Conservation (phyloP, 2,888 invertebrate genomes). For the Trissoscelio sp. region DNA sequence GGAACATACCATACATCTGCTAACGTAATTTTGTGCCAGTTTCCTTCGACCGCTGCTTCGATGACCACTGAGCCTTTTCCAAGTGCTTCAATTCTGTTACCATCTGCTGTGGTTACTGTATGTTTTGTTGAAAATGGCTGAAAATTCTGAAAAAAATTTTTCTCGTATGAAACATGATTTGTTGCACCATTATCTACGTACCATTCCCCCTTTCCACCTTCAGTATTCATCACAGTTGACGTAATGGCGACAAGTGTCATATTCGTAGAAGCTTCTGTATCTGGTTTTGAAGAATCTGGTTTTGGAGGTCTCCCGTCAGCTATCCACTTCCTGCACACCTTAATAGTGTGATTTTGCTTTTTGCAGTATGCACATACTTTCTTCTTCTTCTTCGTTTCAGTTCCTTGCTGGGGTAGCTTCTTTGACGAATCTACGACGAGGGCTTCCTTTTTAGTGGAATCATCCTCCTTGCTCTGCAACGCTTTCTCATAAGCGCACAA, state of each 20-base stretch:
- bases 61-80: conserved; percentile 66
- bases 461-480: neutral
- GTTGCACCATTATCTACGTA: conserved; percentile 67
- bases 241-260: neutral
- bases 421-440: conserved; percentile 30
- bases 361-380: conserved; percentile 41
- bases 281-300: neutral
- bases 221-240: conserved; percentile 1
- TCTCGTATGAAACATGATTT: conserved; percentile 73
- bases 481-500: conserved; percentile 39
- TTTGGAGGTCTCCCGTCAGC: conserved; percentile 39
- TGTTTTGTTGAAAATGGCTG: conserved; percentile 65
- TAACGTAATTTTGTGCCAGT: conserved; percentile 62
- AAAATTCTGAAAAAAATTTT: conserved; percentile 64
- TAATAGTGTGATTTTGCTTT: conserved; percentile 23
- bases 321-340: conserved; percentile 52
- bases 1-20: conserved; percentile 73
- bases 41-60: conserved; percentile 57
- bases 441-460: neutral
- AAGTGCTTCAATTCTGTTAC: conserved; percentile 60
- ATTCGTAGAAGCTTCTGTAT: neutral
- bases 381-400: conserved; percentile 27
- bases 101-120: conserved; percentile 70
- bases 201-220: neutral
- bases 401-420: neutral